These are phyloP conservation scores for Paradoxurus hermaphroditus DNA, from an alignment of 2,113 vertebrate species.

Conservation along the genomic window DNA sequence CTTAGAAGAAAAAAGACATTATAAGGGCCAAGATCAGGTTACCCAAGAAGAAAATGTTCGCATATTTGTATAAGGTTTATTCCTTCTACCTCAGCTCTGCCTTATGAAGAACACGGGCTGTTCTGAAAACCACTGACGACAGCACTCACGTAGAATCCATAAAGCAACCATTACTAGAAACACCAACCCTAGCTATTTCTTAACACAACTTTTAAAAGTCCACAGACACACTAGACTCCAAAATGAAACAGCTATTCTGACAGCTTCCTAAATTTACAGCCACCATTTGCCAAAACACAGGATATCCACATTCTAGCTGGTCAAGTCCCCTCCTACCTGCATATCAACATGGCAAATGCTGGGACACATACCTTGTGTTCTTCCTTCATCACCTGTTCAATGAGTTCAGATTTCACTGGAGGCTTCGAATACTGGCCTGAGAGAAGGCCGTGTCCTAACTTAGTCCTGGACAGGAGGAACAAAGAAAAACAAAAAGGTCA, in stretches of 20 bases:
- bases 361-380: slow-evolving; percentile 95
- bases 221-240: not conserved
- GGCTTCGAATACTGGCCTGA: slow-evolving; percentile 98
- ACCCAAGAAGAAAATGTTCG: not conserved
- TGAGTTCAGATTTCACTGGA: slow-evolving; percentile 97
- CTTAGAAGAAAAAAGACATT: not conserved
- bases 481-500: slow-evolving; percentile 58
- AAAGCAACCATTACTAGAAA: not conserved
- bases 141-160: not conserved
- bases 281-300: slow-evolving; percentile 12
- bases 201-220: not conserved
- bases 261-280: slow-evolving; percentile 46
- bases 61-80: not conserved
- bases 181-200: not conserved
- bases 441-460: slow-evolving; percentile 96
- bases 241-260: slow-evolving; percentile 61
- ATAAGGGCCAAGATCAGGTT: not conserved
- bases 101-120: not conserved
- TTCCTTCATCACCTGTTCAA: slow-evolving; percentile 99
- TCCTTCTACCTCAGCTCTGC: not conserved
- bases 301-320: slow-evolving; percentile 52
- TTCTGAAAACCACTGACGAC: not conserved
- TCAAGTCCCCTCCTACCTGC: slow-evolving; percentile 72
- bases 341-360: slow-evolving; percentile 78
- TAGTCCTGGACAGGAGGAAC: slow-evolving; percentile 87